phyloP scores from a whole-genome alignment of 2,797 vertebrate species.

The Myotis findleyi region DNA sequence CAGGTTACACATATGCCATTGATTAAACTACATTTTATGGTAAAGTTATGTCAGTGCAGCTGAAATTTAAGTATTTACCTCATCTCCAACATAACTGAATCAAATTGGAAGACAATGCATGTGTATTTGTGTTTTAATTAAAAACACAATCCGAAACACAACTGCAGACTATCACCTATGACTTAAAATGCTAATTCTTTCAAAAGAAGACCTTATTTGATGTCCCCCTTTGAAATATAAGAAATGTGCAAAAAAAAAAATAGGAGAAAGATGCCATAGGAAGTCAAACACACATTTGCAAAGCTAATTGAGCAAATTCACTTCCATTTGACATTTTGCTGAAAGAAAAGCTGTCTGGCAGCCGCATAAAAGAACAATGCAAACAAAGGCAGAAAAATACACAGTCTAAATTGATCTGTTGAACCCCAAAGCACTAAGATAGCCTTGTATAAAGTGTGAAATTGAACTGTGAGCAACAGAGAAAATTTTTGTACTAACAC shows the following conservation, averaged over 20 bases:
- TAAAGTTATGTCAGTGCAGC: slow-evolving; percentile 59
- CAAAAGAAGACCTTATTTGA: slow-evolving; percentile 78
- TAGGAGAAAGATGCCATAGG: slow-evolving; percentile 69
- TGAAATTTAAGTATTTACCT: slow-evolving; percentile 66
- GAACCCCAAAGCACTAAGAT: slow-evolving; percentile 67
- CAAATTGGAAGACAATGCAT: slow-evolving; percentile 61
- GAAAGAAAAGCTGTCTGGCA: slow-evolving; percentile 77
- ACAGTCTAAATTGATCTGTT: slow-evolving; percentile 75
- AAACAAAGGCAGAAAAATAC: slow-evolving; percentile 76
- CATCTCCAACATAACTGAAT: slow-evolving; percentile 65
- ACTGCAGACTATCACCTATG: slow-evolving; percentile 70
- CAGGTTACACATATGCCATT: slow-evolving; percentile 31
- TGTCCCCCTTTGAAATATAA: slow-evolving; percentile 79
- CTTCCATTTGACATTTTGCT: slow-evolving; percentile 80
- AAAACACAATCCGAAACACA: slow-evolving; percentile 75
- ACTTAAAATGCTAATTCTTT: slow-evolving; percentile 82
- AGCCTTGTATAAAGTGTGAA: slow-evolving; percentile 59
- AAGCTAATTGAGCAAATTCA: slow-evolving; percentile 84
- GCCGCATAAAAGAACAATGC: slow-evolving; percentile 78
- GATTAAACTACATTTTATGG: slow-evolving; percentile 53
- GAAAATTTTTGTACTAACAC: not conserved
- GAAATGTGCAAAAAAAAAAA: slow-evolving; percentile 67
- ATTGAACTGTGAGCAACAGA: slow-evolving; percentile 70
- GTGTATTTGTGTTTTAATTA: slow-evolving; percentile 73
- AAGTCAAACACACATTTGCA: slow-evolving; percentile 82